A percentile compares a stretch with the other conserved stretches of the same genome.
These are phyloP conservation scores for Frankliniella fusca DNA, from an alignment of 2,888 invertebrate species.

Conservation along the genomic window DNA sequence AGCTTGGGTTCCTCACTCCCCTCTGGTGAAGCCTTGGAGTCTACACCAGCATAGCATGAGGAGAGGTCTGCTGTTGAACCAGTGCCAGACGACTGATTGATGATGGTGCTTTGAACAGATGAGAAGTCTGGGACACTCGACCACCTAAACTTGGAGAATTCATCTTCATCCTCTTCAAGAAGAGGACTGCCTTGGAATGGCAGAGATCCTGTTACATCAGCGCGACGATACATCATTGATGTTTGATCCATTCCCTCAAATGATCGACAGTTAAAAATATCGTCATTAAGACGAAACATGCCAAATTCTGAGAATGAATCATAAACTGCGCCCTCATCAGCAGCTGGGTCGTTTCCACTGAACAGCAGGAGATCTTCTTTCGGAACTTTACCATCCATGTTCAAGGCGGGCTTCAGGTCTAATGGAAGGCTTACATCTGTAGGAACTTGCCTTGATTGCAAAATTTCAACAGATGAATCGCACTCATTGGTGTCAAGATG, in stretches of 20 bases:
- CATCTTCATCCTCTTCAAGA: conserved; percentile 12
- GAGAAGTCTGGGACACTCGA: not conserved
- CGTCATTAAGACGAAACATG: conserved; percentile 14
- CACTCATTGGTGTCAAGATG: conserved; percentile 22
- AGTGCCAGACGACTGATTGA: conserved; percentile 4
- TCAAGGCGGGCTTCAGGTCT: not conserved
- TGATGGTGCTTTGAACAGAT: conserved; percentile 2
- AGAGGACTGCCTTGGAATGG: conserved; percentile 1
- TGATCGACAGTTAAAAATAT: not conserved
- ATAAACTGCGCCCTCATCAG: not conserved
- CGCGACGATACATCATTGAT: not conserved
- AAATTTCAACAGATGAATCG: not conserved
- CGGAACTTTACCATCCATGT: not conserved
- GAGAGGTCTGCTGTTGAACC: not conserved
- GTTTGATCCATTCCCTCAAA: conserved; percentile 7
- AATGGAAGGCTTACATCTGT: conserved; percentile 6
- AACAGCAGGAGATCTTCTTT: conserved; percentile 13
- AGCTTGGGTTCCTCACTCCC: not conserved
- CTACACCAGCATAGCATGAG: not conserved
- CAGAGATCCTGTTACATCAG: not conserved
- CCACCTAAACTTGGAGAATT: not conserved
- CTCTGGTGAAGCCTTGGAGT: not conserved
- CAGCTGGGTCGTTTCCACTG: not conserved
- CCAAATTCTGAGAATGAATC: not conserved
- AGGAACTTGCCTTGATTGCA: conserved; percentile 15